Evolutionary conservation across 2,113 vertebrate species (phyloP).

Genomic region (Lophotis ruficrista): DNA sequence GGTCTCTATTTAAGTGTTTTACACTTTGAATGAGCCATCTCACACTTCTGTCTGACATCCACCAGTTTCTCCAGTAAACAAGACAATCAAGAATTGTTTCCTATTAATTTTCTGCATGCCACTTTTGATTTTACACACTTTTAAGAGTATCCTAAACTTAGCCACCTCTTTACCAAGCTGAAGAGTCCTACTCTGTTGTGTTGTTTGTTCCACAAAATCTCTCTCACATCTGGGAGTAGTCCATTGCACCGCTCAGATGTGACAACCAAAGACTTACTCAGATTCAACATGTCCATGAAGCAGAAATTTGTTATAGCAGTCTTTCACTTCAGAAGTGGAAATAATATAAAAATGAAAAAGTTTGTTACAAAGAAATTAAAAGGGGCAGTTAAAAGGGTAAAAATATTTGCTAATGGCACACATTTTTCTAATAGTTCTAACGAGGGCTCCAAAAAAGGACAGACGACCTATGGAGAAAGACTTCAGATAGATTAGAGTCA

Average conservation of each 20-base stretch:
- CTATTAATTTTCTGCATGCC: neutral
- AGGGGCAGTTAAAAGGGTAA: neutral
- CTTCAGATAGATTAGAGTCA: neutral
- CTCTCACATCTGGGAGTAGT: neutral
- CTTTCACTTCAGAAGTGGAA: neutral
- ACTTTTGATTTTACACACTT: neutral
- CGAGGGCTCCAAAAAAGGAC: neutral
- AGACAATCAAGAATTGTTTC: neutral
- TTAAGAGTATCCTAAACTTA: neutral
- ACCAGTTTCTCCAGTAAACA: neutral
- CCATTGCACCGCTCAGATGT: neutral
- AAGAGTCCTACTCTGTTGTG: neutral
- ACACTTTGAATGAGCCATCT: neutral
- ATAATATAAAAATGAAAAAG: neutral
- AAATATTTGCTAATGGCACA: neutral
- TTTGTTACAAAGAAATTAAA: neutral
- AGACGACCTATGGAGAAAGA: neutral
- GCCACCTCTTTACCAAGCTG: neutral
- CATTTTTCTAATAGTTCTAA: neutral
- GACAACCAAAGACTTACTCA: neutral
- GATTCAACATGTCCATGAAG: neutral
- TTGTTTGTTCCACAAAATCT: neutral
- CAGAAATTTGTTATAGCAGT: neutral
- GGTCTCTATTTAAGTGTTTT: neutral
- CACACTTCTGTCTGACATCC: neutral